phyloP scores from a whole-genome alignment of 2,797 vertebrate species.

The Hemitrygon akajei region DNA sequence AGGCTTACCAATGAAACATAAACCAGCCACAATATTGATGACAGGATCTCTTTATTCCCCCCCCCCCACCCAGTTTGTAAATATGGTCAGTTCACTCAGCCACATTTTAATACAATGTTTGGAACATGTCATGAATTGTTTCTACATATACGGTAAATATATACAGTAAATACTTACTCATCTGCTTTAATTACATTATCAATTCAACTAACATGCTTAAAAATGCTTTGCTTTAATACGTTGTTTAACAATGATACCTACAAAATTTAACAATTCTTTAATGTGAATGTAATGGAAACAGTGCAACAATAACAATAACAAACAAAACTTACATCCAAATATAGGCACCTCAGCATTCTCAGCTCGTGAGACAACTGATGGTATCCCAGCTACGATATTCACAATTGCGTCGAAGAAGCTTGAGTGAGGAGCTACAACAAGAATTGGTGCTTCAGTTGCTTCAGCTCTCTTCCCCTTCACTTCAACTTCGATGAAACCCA shows the following conservation, averaged over 20 bases:
- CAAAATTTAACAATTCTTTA: not conserved
- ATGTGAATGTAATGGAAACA: not conserved
- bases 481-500: constrained; percentile 78
- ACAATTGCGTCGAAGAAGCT: constrained; percentile 86
- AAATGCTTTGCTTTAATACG: not conserved
- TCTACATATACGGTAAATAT: not conserved
- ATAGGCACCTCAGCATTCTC: constrained; percentile 78
- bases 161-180: too few species aligned
- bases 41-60: not conserved
- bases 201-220: not conserved
- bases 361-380: constrained; percentile 78
- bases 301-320: not conserved
- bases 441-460: constrained; percentile 73
- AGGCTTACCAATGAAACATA: not conserved
- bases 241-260: not conserved
- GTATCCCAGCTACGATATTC: constrained; percentile 75
- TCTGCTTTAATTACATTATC: not conserved
- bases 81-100: not conserved
- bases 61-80: not conserved
- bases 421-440: constrained; percentile 86
- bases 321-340: constrained; percentile 77
- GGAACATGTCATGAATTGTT: not conserved
- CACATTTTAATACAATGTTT: not conserved
- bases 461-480: constrained; percentile 71
- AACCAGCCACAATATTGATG: not conserved